A percentile compares a stretch with the other conserved stretches of the same genome.
Conservation (phyloP, 2,797 vertebrate genomes). For the Rallus crepitans region DNA sequence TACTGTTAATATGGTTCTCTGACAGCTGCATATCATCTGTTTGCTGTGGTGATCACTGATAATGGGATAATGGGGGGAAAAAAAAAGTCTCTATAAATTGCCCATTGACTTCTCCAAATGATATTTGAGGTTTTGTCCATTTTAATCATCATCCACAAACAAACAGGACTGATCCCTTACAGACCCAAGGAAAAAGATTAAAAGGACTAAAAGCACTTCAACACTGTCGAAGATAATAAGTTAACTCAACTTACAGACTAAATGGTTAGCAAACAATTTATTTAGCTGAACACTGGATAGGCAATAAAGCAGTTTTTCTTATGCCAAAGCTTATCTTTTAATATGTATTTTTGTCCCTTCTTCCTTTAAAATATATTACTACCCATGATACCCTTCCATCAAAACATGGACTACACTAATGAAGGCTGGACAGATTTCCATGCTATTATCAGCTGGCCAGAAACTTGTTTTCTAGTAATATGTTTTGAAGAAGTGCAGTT, state of each 20-base stretch:
- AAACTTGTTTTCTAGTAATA: background rate
- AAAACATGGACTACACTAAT: background rate
- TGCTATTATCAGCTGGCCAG: background rate
- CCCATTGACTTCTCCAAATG: background rate
- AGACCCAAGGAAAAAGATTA: background rate
- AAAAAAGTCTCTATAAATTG: background rate
- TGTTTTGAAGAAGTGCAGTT: background rate
- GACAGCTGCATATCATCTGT: background rate
- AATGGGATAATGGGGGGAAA: background rate
- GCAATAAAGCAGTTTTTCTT: background rate
- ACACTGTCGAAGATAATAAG: background rate
- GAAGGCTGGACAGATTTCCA: background rate
- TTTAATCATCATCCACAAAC: background rate
- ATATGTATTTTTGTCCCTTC: background rate
- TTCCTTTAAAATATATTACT: background rate
- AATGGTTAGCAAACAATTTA: background rate
- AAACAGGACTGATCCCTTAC: background rate
- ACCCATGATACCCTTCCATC: background rate
- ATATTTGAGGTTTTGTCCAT: background rate
- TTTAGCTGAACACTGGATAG: background rate
- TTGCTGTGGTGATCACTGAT: background rate
- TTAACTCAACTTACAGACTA: background rate
- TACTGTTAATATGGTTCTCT: background rate
- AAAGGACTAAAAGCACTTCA: background rate
- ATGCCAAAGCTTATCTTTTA: background rate